Evolutionary conservation across 2,888 invertebrate species (phyloP), one percentile per base, ranked within the genome.

Genomic region (Trimorus sp.): DNA sequence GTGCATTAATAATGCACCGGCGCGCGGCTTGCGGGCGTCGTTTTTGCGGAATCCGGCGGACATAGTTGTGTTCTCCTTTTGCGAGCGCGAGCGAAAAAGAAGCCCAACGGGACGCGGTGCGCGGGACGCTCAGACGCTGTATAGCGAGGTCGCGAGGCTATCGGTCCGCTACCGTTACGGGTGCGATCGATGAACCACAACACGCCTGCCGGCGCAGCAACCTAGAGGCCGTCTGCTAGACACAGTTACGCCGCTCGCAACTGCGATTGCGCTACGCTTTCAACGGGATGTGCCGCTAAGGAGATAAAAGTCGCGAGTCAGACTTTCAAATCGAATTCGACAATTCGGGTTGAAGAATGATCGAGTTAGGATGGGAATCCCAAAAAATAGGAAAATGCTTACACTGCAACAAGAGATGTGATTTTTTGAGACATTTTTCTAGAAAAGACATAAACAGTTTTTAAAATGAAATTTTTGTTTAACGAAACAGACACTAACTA

Each of bases 131-230:
- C 59, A 74, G 48, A 65, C 62, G 62, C 16, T 16, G 40, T 59
- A 40, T 54, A 68, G 48, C 59, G 69, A 75, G 75, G 78, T 75
- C 77, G 77, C 63, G 68, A 62, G 77, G 81, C 77, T 76, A 82
- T 82, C 77, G 73, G 77, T 77, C 76, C 38, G 71, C 82, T 76
- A 76, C 75, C 76, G 76, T 81, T 81, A 71, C 71, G 80, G 71
- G 60, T 71, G 71, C 75, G 76, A 81, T 76, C 80, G 80, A 81
- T 73, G 79, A 79, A 79, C 79, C 73, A 74, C 79, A 79, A 68
- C 76, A 73, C 37, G 60, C 53, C n/a, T 48, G 71, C 51, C 45
- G 78, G 14, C 56, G 26, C 26, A 26, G 26, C 53, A 78, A 71
- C 77, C 63, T 59, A 65, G 77, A 77, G 77, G 59, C 77, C 77